phyloP scores from a whole-genome alignment of 1,140 invertebrate genomes.

The Drosophila jambulina region DNA sequence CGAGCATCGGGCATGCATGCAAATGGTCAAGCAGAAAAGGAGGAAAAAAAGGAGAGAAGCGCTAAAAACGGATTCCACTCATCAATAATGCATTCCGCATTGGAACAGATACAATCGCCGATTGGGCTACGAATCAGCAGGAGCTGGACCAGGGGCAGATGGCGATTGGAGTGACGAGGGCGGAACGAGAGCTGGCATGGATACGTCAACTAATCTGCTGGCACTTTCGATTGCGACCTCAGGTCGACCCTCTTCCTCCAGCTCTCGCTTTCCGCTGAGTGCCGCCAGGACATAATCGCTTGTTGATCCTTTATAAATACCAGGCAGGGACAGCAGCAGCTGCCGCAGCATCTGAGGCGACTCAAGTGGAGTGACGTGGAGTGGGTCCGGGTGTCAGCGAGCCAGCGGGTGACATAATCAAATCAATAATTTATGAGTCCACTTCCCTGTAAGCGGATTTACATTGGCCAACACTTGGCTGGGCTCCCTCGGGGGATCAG shows the following conservation, averaged over 20 bases:
- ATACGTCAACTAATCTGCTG: conserved; percentile 69
- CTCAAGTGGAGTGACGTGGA: conserved; percentile 10
- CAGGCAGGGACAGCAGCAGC: conserved; percentile 49
- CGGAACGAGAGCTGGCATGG: conserved; percentile 26
- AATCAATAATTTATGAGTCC: conserved; percentile 83
- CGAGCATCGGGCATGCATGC: conserved; percentile 49
- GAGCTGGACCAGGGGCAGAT: not conserved
- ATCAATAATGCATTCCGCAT: conserved; percentile 74
- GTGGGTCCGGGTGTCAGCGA: not conserved
- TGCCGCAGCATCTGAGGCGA: conserved; percentile 30
- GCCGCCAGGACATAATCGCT: conserved; percentile 72
- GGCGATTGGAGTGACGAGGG: conserved; percentile 11
- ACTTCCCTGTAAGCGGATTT: conserved; percentile 79
- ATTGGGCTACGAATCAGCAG: conserved; percentile 24
- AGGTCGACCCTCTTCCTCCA: not conserved
- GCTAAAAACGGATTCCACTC: conserved; percentile 46
- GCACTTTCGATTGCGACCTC: conserved; percentile 59
- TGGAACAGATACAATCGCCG: conserved; percentile 26
- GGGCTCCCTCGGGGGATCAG: conserved; percentile 16
- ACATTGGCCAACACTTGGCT: conserved; percentile 70
- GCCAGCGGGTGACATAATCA: conserved; percentile 75
- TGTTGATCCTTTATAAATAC: conserved; percentile 82
- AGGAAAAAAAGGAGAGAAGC: conserved; percentile 11
- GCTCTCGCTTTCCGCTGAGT: conserved; percentile 42
- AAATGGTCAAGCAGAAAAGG: conserved; percentile 36